Evolutionary conservation across 2,113 vertebrate species (phyloP).

Genomic region (Caretta caretta): DNA sequence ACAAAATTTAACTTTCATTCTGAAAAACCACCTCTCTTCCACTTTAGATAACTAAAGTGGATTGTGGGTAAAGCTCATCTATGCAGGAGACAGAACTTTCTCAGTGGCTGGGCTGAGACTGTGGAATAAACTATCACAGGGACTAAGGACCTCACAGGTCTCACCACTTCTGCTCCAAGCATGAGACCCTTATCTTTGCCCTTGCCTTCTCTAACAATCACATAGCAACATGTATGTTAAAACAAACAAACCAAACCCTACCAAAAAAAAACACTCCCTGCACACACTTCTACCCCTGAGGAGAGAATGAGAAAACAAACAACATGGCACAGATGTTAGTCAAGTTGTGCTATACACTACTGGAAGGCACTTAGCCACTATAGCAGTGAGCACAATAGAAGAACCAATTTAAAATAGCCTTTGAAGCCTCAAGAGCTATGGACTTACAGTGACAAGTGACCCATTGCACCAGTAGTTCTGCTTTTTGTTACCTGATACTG

Average conservation of each 20-base stretch:
- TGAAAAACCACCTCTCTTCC: background rate
- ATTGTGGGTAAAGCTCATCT: background rate
- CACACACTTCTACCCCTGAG: background rate
- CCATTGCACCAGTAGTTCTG: background rate
- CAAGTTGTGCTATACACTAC: background rate
- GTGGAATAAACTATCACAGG: background rate
- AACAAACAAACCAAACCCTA: background rate
- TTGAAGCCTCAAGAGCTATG: background rate
- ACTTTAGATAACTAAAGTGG: background rate
- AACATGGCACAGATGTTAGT: background rate
- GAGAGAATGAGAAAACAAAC: background rate
- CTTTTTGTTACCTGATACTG: background rate
- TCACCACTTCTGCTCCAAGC: background rate
- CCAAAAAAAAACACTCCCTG: background rate
- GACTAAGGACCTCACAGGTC: background rate
- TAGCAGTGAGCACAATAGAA: background rate
- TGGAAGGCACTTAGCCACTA: background rate
- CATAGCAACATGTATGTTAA: background rate
- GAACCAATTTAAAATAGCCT: background rate
- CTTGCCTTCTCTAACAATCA: background rate
- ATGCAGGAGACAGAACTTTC: background rate
- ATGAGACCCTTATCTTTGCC: too few relatives aligned
- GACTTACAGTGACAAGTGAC: background rate
- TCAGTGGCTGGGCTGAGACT: background rate
- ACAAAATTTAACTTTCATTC: background rate